These are phyloP conservation scores for Lycodopsis pacificus DNA, from an alignment of 2,797 vertebrate genomes.

Conservation along the genomic window DNA sequence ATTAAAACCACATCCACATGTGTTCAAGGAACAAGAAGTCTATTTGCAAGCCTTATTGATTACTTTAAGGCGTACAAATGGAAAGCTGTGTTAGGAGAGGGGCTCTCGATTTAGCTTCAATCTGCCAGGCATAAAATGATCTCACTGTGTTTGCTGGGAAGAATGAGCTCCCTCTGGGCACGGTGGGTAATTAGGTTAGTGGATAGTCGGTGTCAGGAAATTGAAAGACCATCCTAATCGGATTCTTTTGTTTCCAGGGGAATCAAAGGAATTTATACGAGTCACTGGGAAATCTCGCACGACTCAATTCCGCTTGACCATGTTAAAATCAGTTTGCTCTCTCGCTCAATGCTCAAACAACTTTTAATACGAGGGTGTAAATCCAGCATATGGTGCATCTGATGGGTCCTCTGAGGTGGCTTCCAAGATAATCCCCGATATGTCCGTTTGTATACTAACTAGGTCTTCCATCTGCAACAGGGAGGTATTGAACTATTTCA, in stretches of 20 bases:
- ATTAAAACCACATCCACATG: constrained; percentile 81
- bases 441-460: constrained; percentile 67
- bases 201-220: constrained; percentile 99
- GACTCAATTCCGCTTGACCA: constrained; percentile 84
- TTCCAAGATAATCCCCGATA: constrained; percentile 71
- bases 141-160: constrained; percentile 92
- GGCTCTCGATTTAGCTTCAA: constrained; percentile 86
- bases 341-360: constrained; percentile 67
- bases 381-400: constrained; percentile 59
- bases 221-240: constrained; percentile 98
- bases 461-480: constrained; percentile 29
- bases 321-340: constrained; percentile 84
- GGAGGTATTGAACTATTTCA: constrained; percentile 29
- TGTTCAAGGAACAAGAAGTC: constrained; percentile 82
- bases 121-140: constrained; percentile 89
- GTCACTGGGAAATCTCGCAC: constrained; percentile 90
- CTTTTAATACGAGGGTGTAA: constrained; percentile 68
- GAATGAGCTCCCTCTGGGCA: constrained; percentile 90
- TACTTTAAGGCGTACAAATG: constrained; percentile 83
- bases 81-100: constrained; percentile 83
- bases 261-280: constrained; percentile 95
- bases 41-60: constrained; percentile 83
- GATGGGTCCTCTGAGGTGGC: constrained; percentile 66
- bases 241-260: constrained; percentile 92
- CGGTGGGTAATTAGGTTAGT: constrained; percentile 98